Conservation (phyloP, 2,113 vertebrate genomes). For the Trematomus loennbergii region DNA sequence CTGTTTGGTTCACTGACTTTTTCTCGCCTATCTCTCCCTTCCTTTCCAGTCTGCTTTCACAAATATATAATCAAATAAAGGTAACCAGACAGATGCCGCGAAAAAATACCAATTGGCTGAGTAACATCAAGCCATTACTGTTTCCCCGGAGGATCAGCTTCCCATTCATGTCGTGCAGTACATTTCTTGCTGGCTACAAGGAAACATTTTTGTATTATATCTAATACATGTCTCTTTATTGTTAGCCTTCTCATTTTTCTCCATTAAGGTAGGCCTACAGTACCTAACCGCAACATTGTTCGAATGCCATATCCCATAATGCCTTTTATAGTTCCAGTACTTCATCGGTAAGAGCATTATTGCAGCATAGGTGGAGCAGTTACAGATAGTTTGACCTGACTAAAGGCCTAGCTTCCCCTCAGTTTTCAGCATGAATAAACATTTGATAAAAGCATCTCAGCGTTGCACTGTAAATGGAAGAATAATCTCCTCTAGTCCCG, state of each 20-base stretch:
- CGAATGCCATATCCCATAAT: neutral
- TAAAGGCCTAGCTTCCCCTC: slow-evolving; percentile 18
- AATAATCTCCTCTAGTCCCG: slow-evolving; percentile 3
- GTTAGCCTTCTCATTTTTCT: neutral
- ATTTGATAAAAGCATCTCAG: slow-evolving; percentile 29
- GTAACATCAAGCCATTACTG: neutral
- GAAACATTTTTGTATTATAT: neutral
- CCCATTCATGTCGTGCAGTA: neutral
- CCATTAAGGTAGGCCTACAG: neutral
- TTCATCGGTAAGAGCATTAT: neutral
- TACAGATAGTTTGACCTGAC: slow-evolving; percentile 44
- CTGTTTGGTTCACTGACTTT: neutral
- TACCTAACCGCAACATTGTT: neutral
- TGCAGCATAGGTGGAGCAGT: neutral
- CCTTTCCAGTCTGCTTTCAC: neutral
- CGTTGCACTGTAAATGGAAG: neutral
- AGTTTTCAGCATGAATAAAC: slow-evolving; percentile 48
- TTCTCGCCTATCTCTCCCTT: neutral
- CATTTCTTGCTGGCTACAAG: neutral
- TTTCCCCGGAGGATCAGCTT: neutral
- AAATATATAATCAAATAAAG: neutral
- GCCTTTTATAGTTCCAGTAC: neutral
- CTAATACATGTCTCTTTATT: neutral
- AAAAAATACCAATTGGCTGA: neutral
- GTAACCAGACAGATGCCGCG: neutral